Evolutionary conservation across 2,797 vertebrate genomes (phyloP).

Genomic region (Telmatherina bonti): DNA sequence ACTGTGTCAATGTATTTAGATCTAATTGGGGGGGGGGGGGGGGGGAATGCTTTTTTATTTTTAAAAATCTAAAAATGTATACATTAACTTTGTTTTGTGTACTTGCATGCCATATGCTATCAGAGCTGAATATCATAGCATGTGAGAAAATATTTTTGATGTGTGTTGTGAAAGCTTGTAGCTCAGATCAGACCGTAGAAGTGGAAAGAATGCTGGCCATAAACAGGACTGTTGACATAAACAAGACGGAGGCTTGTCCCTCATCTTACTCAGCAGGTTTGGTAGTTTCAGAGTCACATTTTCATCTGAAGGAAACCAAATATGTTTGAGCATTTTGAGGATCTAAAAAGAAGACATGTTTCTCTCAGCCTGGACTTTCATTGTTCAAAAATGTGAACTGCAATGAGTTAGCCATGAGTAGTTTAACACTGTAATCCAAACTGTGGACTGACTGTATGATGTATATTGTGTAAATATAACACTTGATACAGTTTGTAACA

Average conservation of each 20-base stretch:
- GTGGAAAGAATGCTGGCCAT: neutral
- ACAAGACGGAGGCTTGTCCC: neutral
- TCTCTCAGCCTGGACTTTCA: constrained; percentile 56
- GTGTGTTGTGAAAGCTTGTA: neutral
- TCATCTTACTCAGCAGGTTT: constrained; percentile 4
- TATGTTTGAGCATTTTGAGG: neutral
- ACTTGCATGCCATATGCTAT: constrained; percentile 32
- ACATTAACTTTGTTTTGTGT: constrained; percentile 34
- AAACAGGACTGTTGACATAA: constrained; percentile 1
- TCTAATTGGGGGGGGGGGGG: neutral
- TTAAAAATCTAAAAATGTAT: constrained; percentile 27
- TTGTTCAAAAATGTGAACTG: constrained; percentile 43
- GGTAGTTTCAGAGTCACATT: neutral
- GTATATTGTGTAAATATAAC: constrained; percentile 78
- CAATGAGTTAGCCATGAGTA: constrained; percentile 11
- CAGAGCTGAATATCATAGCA: constrained; percentile 8
- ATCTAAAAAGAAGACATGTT: neutral
- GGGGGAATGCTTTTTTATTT: constrained; percentile 25
- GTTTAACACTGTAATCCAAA: constrained; percentile 48
- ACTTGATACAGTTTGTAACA: constrained; percentile 67
- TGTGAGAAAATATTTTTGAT: constrained; percentile 10
- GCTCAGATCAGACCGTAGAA: constrained; percentile 12
- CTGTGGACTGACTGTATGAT: constrained; percentile 50
- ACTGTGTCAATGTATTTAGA: constrained; percentile 22
- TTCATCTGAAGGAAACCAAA: constrained; percentile 20